Evolutionary conservation across 1,140 invertebrate species (phyloP), one percentile per base, ranked within the genome.

Genomic region (Coenobita brevimanus): DNA sequence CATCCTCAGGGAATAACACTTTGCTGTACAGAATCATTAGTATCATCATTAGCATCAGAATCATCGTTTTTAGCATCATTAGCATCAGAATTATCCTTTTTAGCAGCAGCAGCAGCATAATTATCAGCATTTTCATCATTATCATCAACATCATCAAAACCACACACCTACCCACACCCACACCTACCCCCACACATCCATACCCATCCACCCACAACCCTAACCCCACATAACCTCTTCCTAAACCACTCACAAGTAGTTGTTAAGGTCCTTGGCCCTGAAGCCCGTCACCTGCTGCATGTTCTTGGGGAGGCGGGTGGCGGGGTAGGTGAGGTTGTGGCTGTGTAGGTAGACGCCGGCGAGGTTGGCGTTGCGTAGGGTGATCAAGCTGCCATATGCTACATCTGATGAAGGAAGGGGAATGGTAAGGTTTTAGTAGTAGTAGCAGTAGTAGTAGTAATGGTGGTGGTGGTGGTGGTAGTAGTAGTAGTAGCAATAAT

Each of bases 291-390:
- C 91, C 92, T 93, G 89, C 24, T 82, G 86, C 30, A 62, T 36
- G 6, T 43, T 92, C 92, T 90, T 93, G 91, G 79, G 88, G 90
- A 21, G 91, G 89, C 67, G 89, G 80, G n/a, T 91, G 91, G 43
- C 92, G 8, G 93, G 93, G 89, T 93, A 93, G 1, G 92, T 91
- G 78, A 92, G 92, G 75, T 91, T 91, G 89, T 93, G 92, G 4
- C 93, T 93, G 89, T 93, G 93, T 8, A 93, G 91, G 82, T 93
- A 93, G 2, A 90, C 92, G 3, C 93, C 93, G 3, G 92, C 92
- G 43, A 92, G 92, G 54, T 92, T 89, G 41, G 91, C 82, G 80
- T 93, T 93, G 80, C 92, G 92, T 75, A 93, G 67, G 17, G 93
- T 92, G 24, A 93, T 82, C 6, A 91, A 64, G 80, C 92, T 92